These are phyloP conservation scores for Mystacornis crossleyi DNA, from an alignment of 2,113 vertebrate genomes.

Conservation along the genomic window DNA sequence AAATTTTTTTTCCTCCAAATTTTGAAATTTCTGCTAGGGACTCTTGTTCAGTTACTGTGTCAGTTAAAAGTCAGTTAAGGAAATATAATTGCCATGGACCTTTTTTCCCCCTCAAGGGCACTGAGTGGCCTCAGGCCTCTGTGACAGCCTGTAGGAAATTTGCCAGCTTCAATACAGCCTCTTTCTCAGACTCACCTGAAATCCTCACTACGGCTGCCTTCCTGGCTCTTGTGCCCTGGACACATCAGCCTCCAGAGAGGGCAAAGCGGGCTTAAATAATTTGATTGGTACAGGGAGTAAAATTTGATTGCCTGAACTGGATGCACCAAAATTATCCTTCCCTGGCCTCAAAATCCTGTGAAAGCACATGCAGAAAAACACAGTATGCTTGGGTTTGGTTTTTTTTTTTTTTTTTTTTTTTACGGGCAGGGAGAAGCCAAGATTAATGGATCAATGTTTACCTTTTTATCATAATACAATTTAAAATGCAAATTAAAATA, in stretches of 20 bases:
- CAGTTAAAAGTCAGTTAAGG: not conserved
- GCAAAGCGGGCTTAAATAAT: not conserved
- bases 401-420: not conserved
- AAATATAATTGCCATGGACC: not conserved
- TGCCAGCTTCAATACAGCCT: not conserved
- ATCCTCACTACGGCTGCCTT: not conserved
- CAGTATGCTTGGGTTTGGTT: not conserved
- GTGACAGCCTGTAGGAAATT: not conserved
- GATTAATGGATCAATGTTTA: not conserved
- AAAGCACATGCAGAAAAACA: not conserved
- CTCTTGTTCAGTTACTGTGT: not conserved
- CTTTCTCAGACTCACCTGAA: not conserved
- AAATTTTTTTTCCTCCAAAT: not conserved
- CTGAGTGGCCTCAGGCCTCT: not conserved
- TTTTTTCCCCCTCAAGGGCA: accelerated
- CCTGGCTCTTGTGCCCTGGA: not conserved
- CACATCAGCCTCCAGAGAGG: not conserved
- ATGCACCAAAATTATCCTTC: not conserved
- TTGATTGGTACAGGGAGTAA: not conserved
- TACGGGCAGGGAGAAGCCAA: not conserved
- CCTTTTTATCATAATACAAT: not conserved
- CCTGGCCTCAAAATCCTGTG: not conserved
- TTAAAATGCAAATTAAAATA: not conserved
- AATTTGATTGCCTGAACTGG: not conserved
- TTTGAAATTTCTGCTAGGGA: not conserved